Percentiles rank a stretch among this genome's conserved stretches.
Conservation (phyloP, 1,140 invertebrate genomes). For the Melanaphis sacchari region DNA sequence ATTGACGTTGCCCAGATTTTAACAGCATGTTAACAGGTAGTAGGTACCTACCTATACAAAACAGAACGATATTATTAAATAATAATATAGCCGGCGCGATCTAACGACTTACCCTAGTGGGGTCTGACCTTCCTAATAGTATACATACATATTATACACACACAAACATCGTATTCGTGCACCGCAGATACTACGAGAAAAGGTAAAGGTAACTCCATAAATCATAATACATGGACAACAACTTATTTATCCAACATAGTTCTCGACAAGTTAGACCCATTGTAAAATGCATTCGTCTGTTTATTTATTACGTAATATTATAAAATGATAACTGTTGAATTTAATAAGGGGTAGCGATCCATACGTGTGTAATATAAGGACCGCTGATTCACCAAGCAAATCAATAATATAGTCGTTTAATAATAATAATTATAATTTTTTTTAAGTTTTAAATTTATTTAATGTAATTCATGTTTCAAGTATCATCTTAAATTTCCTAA, state of each 20-base stretch:
- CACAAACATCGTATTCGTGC: no score
- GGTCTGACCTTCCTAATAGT: neutral
- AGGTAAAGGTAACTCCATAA: no score
- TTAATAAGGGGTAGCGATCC: no score
- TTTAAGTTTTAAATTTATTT: no score
- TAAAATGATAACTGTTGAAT: neutral
- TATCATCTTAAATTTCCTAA: no score
- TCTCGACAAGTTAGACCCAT: neutral
- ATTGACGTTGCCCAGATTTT: neutral
- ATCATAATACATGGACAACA: neutral
- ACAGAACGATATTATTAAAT: neutral
- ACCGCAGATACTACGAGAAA: no score
- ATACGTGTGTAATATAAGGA: no score
- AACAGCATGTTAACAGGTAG: neutral
- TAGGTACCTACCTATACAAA: neutral
- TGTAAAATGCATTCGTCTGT: neutral
- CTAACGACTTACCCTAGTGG: neutral
- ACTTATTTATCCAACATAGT: neutral
- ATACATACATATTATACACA: neutral
- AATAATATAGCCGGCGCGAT: neutral
- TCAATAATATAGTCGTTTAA: no score
- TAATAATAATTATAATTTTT: no score
- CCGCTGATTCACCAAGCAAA: no score
- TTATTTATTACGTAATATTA: neutral
- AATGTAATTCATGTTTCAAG: no score